Conservation (phyloP, 1,140 invertebrate species). For the Penaeus japonicus region DNA sequence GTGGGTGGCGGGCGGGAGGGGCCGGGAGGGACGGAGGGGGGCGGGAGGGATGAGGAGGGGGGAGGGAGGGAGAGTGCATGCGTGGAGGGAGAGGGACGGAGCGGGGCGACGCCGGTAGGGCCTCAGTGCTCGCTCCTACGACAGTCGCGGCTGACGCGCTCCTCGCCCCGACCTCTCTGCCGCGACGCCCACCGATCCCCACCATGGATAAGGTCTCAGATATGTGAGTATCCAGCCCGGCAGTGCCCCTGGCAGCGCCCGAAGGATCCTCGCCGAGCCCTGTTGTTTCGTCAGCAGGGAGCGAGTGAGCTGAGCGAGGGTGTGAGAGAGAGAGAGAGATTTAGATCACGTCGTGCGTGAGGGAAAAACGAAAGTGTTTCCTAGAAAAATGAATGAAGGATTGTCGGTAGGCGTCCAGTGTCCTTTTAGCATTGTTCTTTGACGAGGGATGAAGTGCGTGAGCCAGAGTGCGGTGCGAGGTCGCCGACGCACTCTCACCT, state of each 20-base stretch:
- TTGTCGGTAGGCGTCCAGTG: no score
- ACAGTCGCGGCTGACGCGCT: no score
- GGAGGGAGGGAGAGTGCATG: slow-evolving; percentile 7
- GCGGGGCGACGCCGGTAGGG: no score
- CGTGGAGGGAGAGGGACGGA: no score
- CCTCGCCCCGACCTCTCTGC: not conserved
- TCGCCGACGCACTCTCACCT: not conserved
- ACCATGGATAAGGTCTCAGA: slow-evolving; percentile 37
- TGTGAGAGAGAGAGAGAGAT: no score
- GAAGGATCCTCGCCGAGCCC: no score
- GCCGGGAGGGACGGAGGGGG: not conserved
- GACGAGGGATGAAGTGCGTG: not conserved
- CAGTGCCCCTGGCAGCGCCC: no score
- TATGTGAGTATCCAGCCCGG: slow-evolving; percentile 18
- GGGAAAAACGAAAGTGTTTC: no score
- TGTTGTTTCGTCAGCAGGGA: no score
- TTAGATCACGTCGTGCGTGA: no score
- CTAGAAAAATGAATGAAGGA: no score
- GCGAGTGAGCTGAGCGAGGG: no score
- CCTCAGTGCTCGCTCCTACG: not conserved
- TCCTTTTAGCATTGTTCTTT: not conserved
- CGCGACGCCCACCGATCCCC: not conserved
- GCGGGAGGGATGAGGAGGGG: not conserved
- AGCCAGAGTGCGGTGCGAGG: not conserved
- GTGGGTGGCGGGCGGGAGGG: not conserved